These are phyloP conservation scores for Myiozetetes cayanensis DNA, from an alignment of 2,113 vertebrate species.

Conservation along the genomic window DNA sequence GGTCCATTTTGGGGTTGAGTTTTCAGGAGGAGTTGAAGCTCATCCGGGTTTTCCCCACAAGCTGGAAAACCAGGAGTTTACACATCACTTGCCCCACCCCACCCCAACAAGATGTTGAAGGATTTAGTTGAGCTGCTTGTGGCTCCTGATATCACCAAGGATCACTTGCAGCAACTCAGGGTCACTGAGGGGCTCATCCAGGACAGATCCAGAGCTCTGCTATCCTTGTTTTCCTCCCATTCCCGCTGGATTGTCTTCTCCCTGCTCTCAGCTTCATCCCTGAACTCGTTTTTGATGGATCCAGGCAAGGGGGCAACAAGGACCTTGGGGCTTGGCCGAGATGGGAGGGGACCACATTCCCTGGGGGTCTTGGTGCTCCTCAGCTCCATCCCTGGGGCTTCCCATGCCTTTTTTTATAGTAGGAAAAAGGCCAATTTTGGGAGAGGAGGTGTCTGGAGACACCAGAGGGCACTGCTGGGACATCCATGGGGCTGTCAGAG, in stretches of 20 bases:
- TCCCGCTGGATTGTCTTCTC: not conserved
- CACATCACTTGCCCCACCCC: not conserved
- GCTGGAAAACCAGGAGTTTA: not conserved
- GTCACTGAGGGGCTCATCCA: not conserved
- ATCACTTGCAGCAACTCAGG: rapidly evolving
- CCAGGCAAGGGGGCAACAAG: not conserved
- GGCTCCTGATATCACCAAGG: not conserved
- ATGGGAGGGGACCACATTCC: rapidly evolving
- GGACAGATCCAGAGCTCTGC: not conserved
- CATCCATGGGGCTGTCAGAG: rapidly evolving
- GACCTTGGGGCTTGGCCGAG: not conserved
- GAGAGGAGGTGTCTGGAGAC: not conserved
- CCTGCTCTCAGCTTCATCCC: not conserved
- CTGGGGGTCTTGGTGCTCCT: not conserved
- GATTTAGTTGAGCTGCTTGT: not conserved
- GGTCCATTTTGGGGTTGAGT: not conserved
- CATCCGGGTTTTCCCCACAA: rapidly evolving
- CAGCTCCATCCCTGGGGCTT: not conserved
- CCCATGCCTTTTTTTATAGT: rapidly evolving
- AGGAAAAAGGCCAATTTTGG: rapidly evolving
- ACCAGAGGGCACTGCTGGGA: not conserved
- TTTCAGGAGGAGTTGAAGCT: not conserved
- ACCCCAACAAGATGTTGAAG: not conserved
- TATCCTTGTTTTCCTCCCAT: not conserved
- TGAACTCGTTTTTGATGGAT: not conserved